These are phyloP conservation scores for Mechanitis mazaeus DNA, from an alignment of 2,888 invertebrate species.

Conservation along the genomic window DNA sequence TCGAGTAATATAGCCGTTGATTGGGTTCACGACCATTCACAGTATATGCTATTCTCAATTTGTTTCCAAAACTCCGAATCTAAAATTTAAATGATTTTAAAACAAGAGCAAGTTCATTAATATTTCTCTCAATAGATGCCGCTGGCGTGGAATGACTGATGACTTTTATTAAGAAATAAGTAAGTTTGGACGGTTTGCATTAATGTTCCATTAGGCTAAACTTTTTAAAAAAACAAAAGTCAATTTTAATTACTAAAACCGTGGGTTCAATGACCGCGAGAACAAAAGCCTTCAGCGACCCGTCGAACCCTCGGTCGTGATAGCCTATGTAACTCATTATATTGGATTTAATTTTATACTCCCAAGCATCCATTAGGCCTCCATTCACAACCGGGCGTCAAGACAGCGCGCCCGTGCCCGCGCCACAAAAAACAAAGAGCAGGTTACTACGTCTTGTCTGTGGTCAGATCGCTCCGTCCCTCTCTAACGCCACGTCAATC, in stretches of 20 bases:
- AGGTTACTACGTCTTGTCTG: conserved; percentile 44
- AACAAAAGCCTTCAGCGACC: conserved; percentile 56
- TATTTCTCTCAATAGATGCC: too few relatives aligned
- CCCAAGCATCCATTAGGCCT: conserved; percentile 60
- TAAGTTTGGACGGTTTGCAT: conserved; percentile 31
- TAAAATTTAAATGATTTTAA: not conserved
- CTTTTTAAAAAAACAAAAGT: conserved; percentile 39
- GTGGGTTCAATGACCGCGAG: conserved; percentile 48
- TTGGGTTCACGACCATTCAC: not conserved
- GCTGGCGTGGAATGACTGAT: conserved; percentile 21
- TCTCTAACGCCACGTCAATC: conserved; percentile 37
- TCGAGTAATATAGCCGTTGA: not conserved
- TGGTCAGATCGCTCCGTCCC: conserved; percentile 42
- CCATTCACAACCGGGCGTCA: conserved; percentile 54
- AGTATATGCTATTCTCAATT: conserved; percentile 1
- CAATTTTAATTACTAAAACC: conserved; percentile 57
- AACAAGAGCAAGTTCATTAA: not conserved
- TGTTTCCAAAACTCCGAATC: not conserved
- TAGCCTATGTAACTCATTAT: conserved; percentile 65
- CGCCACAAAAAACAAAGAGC: conserved; percentile 40
- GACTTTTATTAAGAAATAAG: conserved; percentile 32
- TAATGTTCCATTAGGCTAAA: conserved; percentile 36
- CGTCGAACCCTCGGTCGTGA: conserved; percentile 50
- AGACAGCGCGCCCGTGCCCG: conserved; percentile 50
- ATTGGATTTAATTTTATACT: conserved; percentile 67